Evolutionary conservation across 1,140 invertebrate species (phyloP).

Genomic region (Aporrectodea caliginosa): DNA sequence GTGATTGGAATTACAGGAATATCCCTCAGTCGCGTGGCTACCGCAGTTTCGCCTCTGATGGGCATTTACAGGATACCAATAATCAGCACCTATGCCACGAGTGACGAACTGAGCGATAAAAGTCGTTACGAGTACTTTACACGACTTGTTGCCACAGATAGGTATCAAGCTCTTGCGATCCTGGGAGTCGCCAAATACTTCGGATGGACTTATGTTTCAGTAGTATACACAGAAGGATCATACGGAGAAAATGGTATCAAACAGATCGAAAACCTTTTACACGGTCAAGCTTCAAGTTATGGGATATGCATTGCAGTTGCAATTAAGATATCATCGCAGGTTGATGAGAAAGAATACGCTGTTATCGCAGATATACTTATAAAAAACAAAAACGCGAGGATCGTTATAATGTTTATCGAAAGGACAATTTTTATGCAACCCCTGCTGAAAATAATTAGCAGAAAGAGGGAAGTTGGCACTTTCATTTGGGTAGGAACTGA

Average conservation of each 20-base stretch:
- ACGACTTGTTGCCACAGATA: conserved; percentile 48
- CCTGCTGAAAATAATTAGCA: not conserved
- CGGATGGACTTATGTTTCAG: conserved; percentile 68
- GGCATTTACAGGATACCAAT: conserved; percentile 66
- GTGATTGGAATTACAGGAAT: not conserved
- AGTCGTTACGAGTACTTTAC: conserved; percentile 46
- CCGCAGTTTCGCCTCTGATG: conserved; percentile 63
- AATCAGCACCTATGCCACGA: not conserved
- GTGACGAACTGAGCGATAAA: conserved; percentile 41
- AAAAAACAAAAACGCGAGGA: not conserved
- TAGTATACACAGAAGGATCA: conserved; percentile 66
- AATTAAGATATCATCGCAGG: not conserved
- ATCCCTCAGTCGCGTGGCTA: conserved; percentile 60
- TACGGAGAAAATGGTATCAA: conserved; percentile 66
- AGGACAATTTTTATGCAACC: not conserved
- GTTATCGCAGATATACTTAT: not conserved
- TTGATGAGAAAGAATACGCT: not conserved
- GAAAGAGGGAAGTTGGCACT: not conserved
- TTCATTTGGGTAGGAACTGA: conserved; percentile 21
- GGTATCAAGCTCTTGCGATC: conserved; percentile 65
- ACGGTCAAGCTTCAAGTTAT: too few relatives aligned
- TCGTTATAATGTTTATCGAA: not conserved
- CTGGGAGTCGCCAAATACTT: conserved; percentile 63
- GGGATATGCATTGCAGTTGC: not conserved
- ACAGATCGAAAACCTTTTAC: not conserved